Conservation (phyloP, 1,140 invertebrate genomes). For the Bathynomus jamesi region DNA sequence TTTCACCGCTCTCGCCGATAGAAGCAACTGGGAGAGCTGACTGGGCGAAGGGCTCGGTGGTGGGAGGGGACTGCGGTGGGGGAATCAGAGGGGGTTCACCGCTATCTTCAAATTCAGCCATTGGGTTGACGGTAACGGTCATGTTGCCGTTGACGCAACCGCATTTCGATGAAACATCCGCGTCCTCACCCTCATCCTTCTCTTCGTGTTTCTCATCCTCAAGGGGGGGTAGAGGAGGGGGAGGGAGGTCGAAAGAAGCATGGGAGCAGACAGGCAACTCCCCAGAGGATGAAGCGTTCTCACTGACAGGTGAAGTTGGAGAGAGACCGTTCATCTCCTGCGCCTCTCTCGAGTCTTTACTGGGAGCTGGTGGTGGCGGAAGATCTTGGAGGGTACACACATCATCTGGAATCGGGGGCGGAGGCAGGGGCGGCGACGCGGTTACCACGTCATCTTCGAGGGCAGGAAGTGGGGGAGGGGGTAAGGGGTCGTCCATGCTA, state of each 20-base stretch:
- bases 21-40: neutral
- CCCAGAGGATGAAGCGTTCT: constrained; percentile 4
- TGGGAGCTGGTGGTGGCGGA: constrained; percentile 15
- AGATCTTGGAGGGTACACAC: constrained; percentile 8
- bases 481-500: neutral
- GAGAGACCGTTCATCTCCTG: neutral
- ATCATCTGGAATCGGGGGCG: constrained; percentile 7
- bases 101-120: constrained; percentile 16
- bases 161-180: neutral
- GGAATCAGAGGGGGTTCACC: neutral
- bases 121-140: constrained; percentile 20
- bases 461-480: neutral
- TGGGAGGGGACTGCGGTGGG: neutral
- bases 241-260: constrained; percentile 9
- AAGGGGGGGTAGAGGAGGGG: constrained; percentile 15
- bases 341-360: neutral
- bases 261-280: neutral
- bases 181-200: too few relatives aligned
- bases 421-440: constrained; percentile 8
- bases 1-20: neutral
- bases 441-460: neutral
- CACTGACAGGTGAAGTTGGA: neutral
- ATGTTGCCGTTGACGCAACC: neutral
- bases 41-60: neutral
- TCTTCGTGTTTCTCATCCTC: neutral